A percentile compares a stretch with the other conserved stretches of the same genome.
These are phyloP conservation scores for Sceloporus undulatus DNA, from an alignment of 2,113 vertebrate species.

Conservation along the genomic window DNA sequence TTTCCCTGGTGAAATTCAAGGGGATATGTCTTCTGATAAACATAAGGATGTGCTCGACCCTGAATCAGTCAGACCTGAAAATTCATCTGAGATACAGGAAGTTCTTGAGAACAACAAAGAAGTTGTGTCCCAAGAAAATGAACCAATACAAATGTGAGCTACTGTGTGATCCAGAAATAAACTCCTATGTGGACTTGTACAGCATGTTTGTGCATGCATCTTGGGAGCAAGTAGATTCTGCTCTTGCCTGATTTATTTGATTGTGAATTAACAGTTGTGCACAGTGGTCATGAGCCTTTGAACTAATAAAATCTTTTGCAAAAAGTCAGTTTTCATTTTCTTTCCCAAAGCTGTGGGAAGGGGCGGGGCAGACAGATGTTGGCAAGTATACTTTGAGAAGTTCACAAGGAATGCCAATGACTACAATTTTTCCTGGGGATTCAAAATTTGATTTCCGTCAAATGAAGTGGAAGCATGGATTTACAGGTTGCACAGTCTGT, in stretches of 20 bases:
- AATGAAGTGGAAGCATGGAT: not conserved
- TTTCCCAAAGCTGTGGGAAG: constrained; percentile 8
- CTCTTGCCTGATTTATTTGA: constrained; percentile 39
- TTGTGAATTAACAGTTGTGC: constrained; percentile 40
- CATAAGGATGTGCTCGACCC: constrained; percentile 33
- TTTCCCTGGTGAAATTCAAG: constrained; percentile 72
- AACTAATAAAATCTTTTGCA: constrained; percentile 11
- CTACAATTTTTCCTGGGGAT: not conserved
- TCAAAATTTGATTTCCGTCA: not conserved
- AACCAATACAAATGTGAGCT: constrained; percentile 80
- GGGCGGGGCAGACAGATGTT: not conserved
- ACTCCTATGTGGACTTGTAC: not conserved
- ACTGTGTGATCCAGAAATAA: constrained; percentile 37
- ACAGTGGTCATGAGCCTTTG: constrained; percentile 20
- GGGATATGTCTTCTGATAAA: constrained; percentile 71
- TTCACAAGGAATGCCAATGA: not conserved
- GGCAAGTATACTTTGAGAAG: not conserved
- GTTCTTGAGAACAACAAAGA: constrained; percentile 33
- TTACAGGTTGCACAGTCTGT: constrained; percentile 25
- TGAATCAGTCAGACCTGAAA: constrained; percentile 13
- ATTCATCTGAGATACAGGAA: constrained; percentile 56
- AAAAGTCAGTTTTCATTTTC: not conserved
- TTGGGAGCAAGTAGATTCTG: constrained; percentile 41
- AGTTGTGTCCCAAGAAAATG: constrained; percentile 67
- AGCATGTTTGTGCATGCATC: constrained; percentile 38